These are phyloP conservation scores for Holacanthus passer DNA, from an alignment of 2,113 vertebrate species.

Conservation along the genomic window DNA sequence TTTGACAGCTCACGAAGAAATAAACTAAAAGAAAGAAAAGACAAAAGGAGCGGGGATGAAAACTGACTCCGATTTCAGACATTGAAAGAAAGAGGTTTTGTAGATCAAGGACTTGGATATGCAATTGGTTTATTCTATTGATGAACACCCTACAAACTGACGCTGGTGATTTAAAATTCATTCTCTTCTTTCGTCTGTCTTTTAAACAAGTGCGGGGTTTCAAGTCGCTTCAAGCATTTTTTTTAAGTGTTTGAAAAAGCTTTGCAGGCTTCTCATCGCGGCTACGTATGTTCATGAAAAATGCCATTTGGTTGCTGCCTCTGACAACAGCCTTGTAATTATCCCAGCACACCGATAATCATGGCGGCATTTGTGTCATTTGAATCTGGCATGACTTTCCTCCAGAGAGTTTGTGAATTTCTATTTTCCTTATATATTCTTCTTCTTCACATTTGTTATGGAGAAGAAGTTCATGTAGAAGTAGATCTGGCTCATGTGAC, in stretches of 20 bases:
- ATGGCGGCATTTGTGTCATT: not conserved
- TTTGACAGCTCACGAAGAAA: conserved; percentile 28
- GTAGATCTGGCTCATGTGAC: conserved; percentile 8
- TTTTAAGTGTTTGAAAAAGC: conserved; percentile 1
- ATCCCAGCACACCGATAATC: not conserved
- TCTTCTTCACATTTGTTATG: not conserved
- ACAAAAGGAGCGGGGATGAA: conserved; percentile 25
- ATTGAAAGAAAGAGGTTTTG: conserved; percentile 31
- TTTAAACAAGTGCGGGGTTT: not conserved
- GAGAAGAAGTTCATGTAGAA: not conserved
- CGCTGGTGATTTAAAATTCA: conserved; percentile 52
- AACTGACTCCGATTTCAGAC: conserved; percentile 19
- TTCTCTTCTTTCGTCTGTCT: conserved; percentile 28
- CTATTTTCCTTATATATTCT: not conserved
- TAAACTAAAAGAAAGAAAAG: not conserved
- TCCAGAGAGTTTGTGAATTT: not conserved
- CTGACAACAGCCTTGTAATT: conserved; percentile 2
- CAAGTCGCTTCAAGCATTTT: conserved; percentile 10
- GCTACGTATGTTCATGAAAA: conserved; percentile 10
- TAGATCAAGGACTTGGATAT: conserved; percentile 37
- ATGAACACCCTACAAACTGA: conserved; percentile 21
- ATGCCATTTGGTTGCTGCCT: not conserved
- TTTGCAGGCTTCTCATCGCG: conserved; percentile 14
- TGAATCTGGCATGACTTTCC: not conserved
- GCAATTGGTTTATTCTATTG: conserved; percentile 48